A percentile compares a stretch with the other conserved stretches of the same genome.
These are phyloP conservation scores for Gallinago media DNA, from an alignment of 2,113 vertebrate species.

Conservation along the genomic window DNA sequence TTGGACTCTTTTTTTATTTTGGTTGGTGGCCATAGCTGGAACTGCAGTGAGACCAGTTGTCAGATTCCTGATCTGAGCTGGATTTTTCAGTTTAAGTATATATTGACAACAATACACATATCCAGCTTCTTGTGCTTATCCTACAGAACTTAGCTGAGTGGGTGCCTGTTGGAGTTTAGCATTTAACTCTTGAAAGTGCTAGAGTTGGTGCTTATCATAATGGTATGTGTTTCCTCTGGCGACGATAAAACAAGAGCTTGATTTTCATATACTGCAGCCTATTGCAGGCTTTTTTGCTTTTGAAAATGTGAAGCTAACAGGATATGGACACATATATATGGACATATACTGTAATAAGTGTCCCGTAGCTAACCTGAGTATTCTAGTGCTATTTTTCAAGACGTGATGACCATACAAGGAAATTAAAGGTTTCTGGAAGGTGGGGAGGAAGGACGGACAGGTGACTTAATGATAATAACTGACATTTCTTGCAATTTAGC, in stretches of 20 bases:
- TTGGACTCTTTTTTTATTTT: neutral
- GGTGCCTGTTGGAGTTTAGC: neutral
- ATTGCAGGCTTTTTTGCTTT: neutral
- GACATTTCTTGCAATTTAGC: neutral
- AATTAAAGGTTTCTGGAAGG: neutral
- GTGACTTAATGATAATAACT: neutral
- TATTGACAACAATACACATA: neutral
- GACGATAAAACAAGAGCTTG: neutral
- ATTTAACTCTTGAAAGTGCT: neutral
- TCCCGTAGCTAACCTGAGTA: neutral
- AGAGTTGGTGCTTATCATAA: no score
- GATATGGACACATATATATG: no score
- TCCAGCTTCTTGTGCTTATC: neutral
- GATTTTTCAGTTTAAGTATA: neutral
- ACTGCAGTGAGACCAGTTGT: neutral
- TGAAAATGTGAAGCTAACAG: neutral
- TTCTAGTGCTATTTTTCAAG: fast-evolving
- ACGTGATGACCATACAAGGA: fast-evolving
- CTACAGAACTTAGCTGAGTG: neutral
- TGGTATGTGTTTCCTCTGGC: neutral
- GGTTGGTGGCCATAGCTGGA: neutral
- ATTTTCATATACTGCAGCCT: neutral
- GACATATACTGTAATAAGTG: fast-evolving
- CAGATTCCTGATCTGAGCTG: neutral
- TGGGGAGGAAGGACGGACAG: neutral